Percentiles rank a stretch among this genome's conserved stretches.
phyloP scores from a whole-genome alignment of 2,888 invertebrate genomes.

The Sminthurides aquaticus region DNA sequence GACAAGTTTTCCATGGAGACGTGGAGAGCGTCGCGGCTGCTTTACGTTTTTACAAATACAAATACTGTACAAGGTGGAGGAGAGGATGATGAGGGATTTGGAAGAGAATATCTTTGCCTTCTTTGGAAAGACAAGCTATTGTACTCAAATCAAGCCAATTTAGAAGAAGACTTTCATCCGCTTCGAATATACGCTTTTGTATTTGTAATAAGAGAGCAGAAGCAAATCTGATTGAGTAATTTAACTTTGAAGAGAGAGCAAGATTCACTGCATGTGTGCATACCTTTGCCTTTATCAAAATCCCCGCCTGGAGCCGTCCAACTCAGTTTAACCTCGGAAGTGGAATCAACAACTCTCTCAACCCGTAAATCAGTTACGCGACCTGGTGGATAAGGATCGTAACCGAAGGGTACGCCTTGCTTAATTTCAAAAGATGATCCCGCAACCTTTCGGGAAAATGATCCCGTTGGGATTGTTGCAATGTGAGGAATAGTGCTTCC shows the following conservation, averaged over 20 bases:
- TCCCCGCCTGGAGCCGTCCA: slow-evolving; percentile 47
- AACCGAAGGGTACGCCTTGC: slow-evolving; percentile 36
- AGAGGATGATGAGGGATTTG: too few species aligned
- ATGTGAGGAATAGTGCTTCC: slow-evolving; percentile 44
- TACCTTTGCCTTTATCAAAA: slow-evolving; percentile 46
- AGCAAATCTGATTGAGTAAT: not conserved
- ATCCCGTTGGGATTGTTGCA: slow-evolving; percentile 42
- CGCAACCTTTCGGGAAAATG: slow-evolving; percentile 43
- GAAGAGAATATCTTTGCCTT: too few species aligned
- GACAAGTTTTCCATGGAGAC: not conserved
- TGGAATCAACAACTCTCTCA: slow-evolving; percentile 42
- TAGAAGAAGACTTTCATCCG: not conserved
- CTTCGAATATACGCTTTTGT: not conserved
- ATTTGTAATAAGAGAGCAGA: too few species aligned
- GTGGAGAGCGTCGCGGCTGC: not conserved
- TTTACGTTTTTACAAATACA: not conserved
- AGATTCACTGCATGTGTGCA: not conserved
- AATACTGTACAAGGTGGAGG: too few species aligned
- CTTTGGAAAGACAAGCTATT: not conserved
- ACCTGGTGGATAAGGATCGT: slow-evolving; percentile 45
- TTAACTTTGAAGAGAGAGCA: slow-evolving; percentile 30
- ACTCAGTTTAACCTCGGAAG: slow-evolving; percentile 44
- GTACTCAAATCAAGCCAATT: slow-evolving; percentile 7
- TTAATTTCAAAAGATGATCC: slow-evolving; percentile 44
- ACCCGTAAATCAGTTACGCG: slow-evolving; percentile 45